Conservation (phyloP, 53 echinoderm and acorn worm genomes). For the Paelopatides confundens region DNA sequence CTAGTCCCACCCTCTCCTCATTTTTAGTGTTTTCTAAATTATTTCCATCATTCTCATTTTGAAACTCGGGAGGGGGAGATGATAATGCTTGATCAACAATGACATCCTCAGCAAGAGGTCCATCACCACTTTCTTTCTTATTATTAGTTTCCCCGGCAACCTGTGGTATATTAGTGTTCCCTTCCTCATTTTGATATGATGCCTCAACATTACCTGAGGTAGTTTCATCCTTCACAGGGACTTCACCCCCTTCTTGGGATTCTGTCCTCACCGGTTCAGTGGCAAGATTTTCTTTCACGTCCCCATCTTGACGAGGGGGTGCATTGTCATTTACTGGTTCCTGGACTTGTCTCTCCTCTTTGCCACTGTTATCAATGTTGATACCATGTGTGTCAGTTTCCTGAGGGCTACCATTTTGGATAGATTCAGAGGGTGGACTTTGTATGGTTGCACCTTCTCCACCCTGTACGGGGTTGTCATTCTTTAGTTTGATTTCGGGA, state of each 20-base stretch:
- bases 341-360: neutral
- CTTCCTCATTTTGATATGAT: neutral
- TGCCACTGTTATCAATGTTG: neutral
- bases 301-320: neutral
- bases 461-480: neutral
- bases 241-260: neutral
- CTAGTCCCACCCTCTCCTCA: too few species aligned
- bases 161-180: neutral
- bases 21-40: too few species aligned
- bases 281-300: neutral
- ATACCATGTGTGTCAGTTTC: neutral
- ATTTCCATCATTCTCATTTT: too few species aligned
- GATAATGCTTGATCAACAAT: neutral
- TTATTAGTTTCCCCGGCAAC: neutral
- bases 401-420: neutral
- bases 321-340: neutral
- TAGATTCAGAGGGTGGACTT: neutral
- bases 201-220: neutral
- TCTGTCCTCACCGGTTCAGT: neutral
- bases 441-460: neutral
- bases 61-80: neutral
- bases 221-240: neutral
- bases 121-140: neutral
- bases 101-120: neutral
- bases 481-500: neutral